These are phyloP conservation scores for Anolis sagrei DNA, from an alignment of 2,113 vertebrate species.

Conservation along the genomic window DNA sequence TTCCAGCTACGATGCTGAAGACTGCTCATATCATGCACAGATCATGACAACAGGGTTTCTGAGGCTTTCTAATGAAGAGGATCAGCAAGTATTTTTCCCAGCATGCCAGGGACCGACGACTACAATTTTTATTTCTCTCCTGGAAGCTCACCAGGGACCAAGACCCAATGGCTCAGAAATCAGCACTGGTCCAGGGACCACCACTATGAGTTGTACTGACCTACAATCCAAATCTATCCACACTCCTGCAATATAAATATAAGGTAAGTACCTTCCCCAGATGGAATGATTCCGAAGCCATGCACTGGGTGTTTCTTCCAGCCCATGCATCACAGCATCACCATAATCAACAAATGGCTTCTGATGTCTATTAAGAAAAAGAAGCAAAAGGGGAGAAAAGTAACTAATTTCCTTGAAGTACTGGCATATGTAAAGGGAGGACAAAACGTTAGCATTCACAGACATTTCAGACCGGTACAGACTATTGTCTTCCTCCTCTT, in stretches of 20 bases:
- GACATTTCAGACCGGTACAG: too few relatives aligned
- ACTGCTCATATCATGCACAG: too few relatives aligned
- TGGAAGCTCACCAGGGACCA: too few relatives aligned
- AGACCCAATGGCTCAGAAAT: too few relatives aligned
- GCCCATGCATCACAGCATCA: conserved; percentile 83
- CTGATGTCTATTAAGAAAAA: conserved; percentile 77
- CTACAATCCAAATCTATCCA: background rate
- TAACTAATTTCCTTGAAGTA: background rate
- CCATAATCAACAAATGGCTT: conserved; percentile 91
- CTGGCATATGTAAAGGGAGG: background rate
- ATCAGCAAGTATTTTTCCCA: too few relatives aligned
- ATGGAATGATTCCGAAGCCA: conserved; percentile 85
- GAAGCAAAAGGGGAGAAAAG: background rate
- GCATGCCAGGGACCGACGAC: too few relatives aligned
- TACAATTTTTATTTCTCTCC: too few relatives aligned
- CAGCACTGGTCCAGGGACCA: too few relatives aligned
- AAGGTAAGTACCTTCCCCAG: conserved; percentile 87
- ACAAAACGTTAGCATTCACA: background rate
- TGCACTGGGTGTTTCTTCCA: conserved; percentile 82
- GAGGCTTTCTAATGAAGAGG: too few relatives aligned
- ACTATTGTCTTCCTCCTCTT: too few relatives aligned
- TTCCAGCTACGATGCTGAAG: background rate
- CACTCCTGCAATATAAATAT: background rate
- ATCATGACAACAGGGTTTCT: too few relatives aligned
- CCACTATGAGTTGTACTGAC: too few relatives aligned